Conservation (phyloP, 2,797 vertebrate genomes). For the Premnoplex brunnescens region DNA sequence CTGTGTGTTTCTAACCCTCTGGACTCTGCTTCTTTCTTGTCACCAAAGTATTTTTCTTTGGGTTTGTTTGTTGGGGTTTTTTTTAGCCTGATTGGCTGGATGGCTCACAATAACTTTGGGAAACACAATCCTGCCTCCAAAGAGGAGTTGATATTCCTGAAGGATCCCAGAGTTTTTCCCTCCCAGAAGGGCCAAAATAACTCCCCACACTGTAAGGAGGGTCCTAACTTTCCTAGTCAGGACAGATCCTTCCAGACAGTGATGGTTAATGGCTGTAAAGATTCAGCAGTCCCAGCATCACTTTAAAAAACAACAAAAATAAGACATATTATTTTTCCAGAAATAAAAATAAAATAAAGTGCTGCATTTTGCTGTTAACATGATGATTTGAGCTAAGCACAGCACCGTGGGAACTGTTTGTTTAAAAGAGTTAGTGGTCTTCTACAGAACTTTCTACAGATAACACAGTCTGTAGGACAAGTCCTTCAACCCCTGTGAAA, state of each 20-base stretch:
- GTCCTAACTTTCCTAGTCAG: not conserved
- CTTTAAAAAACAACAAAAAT: not conserved
- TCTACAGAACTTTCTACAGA: not conserved
- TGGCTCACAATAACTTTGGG: not conserved
- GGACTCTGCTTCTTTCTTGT: not conserved
- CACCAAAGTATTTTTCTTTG: not conserved
- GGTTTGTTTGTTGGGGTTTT: no score
- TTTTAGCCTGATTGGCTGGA: not conserved
- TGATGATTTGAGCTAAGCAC: not conserved
- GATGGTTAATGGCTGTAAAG: not conserved
- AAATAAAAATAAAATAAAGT: not conserved
- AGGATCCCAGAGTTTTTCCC: not conserved
- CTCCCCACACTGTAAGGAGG: not conserved
- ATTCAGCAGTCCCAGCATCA: not conserved
- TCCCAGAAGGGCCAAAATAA: not conserved
- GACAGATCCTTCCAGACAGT: not conserved
- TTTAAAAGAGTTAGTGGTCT: not conserved
- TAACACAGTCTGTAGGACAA: not conserved
- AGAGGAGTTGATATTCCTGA: fast-evolving
- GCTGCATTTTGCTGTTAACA: not conserved
- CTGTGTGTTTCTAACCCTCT: not conserved
- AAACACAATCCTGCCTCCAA: not conserved
- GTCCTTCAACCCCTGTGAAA: not conserved
- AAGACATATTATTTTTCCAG: not conserved
- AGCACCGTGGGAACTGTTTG: not conserved